Evolutionary conservation across 2,113 vertebrate genomes (phyloP).

Genomic region (Prochilodus magdalenae): DNA sequence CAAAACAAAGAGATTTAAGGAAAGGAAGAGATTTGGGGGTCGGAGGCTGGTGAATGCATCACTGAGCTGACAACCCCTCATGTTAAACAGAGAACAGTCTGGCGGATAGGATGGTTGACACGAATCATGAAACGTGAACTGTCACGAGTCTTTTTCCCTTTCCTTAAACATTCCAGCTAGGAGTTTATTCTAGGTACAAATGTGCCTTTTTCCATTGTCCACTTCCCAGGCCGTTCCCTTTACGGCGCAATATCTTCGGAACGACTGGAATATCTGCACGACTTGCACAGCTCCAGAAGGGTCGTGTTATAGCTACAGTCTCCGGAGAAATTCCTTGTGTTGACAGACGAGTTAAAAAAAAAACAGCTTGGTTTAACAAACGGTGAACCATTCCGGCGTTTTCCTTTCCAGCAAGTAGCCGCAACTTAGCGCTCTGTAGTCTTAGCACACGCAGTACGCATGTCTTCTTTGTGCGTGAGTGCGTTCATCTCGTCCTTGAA

Average conservation of each 20-base stretch:
- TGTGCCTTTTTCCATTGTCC: slow-evolving; percentile 24
- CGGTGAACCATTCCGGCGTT: slow-evolving; percentile 24
- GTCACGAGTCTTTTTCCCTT: slow-evolving; percentile 24
- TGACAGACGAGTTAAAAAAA: slow-evolving; percentile 12
- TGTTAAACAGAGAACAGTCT: slow-evolving; percentile 13
- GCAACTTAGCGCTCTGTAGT: slow-evolving; percentile 4
- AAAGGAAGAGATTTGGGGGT: slow-evolving; percentile 11
- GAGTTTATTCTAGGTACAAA: slow-evolving; percentile 50
- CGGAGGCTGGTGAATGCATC: not conserved
- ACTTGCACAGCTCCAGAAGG: slow-evolving; percentile 12
- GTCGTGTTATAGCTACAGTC: not conserved
- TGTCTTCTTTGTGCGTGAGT: not conserved
- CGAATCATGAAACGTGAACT: slow-evolving; percentile 29
- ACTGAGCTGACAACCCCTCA: slow-evolving; percentile 1
- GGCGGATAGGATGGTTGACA: not conserved
- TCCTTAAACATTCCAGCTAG: slow-evolving; percentile 50
- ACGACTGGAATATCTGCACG: no score
- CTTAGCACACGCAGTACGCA: slow-evolving; percentile 11
- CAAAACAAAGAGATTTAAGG: not conserved
- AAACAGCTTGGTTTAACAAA: slow-evolving; percentile 18
- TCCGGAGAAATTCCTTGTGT: slow-evolving; percentile 19
- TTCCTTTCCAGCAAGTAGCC: slow-evolving; percentile 33
- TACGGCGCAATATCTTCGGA: no score
- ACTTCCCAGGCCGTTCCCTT: slow-evolving; percentile 2
- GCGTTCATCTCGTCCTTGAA: slow-evolving; percentile 30